Percentiles rank a stretch among this genome's conserved stretches.
Conservation (phyloP, 2,113 vertebrate genomes). For the Myiozetetes cayanensis region DNA sequence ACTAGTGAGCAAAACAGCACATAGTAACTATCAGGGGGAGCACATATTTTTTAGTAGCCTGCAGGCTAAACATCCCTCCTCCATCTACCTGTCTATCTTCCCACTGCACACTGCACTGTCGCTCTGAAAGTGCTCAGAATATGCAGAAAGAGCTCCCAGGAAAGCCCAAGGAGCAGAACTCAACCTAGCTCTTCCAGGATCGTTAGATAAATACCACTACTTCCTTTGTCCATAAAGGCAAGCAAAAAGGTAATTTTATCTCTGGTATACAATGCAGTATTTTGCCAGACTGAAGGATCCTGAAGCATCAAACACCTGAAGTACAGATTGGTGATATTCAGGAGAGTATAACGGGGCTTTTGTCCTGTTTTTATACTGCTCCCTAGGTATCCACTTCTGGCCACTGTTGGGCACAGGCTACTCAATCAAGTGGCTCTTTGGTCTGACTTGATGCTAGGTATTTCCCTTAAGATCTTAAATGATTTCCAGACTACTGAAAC, state of each 20-base stretch:
- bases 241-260: neutral
- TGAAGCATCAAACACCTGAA: neutral
- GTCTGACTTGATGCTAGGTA: neutral
- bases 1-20: conserved; percentile 36
- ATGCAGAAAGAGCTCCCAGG: neutral
- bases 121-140: neutral
- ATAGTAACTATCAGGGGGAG: conserved; percentile 56
- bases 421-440: neutral
- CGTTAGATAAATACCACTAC: neutral
- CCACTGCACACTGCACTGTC: neutral
- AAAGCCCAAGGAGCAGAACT: neutral
- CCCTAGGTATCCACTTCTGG: neutral
- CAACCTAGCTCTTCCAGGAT: neutral
- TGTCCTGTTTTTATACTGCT: neutral
- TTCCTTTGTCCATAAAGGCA: neutral
- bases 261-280: neutral
- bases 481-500: neutral
- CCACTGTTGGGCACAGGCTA: neutral
- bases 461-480: neutral
- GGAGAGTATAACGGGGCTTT: neutral
- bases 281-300: neutral
- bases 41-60: conserved; percentile 56
- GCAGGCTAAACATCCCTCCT: conserved; percentile 56
- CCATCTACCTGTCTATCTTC: conserved; percentile 51
- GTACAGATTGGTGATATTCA: neutral